Conservation (phyloP, 2,888 invertebrate species). For the Neria commutata region DNA sequence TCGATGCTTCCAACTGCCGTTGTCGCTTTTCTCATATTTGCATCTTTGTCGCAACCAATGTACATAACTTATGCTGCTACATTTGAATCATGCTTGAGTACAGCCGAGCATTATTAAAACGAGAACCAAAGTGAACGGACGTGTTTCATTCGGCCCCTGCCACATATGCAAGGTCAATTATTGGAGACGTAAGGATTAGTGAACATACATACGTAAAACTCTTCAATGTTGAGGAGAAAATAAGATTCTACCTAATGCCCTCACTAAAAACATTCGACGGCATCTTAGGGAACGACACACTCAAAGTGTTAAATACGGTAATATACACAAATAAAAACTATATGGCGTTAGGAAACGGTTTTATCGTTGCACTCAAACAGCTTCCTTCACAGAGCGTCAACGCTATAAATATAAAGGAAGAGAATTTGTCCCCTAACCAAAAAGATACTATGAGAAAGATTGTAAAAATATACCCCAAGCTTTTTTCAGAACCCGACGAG, state of each 20-base stretch:
- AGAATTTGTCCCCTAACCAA: constrained; percentile 15
- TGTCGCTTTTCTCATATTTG: no score
- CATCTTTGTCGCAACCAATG: no score
- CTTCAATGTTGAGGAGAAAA: background rate
- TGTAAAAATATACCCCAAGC: background rate
- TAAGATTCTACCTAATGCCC: constrained; percentile 2
- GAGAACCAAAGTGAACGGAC: no score
- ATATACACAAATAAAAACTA: background rate
- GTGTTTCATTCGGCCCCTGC: no score
- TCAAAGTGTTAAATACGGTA: background rate
- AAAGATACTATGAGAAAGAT: constrained; percentile 8
- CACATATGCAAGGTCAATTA: background rate
- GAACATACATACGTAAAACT: background rate
- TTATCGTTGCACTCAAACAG: background rate
- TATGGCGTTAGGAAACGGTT: background rate
- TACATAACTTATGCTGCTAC: no score
- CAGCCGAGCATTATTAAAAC: no score
- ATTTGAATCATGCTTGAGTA: no score
- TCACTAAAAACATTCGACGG: constrained; percentile 3
- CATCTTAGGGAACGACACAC: constrained; percentile 7
- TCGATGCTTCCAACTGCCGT: no score
- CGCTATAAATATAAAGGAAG: background rate
- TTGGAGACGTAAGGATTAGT: background rate
- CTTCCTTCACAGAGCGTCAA: background rate
- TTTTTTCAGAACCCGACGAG: constrained; percentile 18